A percentile compares a stretch with the other conserved stretches of the same genome.
These are phyloP conservation scores for Tapirus indicus DNA, from an alignment of 2,797 vertebrate species.

Conservation along the genomic window DNA sequence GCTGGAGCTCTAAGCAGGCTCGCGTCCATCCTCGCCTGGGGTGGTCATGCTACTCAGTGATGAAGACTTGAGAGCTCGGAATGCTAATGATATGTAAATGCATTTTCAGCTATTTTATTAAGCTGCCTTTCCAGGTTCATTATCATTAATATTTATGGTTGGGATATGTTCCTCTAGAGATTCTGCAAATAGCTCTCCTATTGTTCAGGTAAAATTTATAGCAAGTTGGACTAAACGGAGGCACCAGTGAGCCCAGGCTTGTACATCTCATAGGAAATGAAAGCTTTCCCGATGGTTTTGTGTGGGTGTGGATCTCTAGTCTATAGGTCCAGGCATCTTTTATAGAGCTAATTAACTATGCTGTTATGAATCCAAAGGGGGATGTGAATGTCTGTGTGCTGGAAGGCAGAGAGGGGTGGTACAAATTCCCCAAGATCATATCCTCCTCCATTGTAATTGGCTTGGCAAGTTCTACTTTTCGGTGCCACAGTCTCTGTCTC, in stretches of 20 bases:
- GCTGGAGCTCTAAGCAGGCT: neutral
- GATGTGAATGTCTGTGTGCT: neutral
- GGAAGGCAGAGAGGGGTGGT: neutral
- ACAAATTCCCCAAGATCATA: neutral
- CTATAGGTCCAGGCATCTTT: neutral
- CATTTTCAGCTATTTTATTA: constrained; percentile 67
- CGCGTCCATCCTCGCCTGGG: neutral
- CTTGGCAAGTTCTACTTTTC: neutral
- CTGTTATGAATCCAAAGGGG: neutral
- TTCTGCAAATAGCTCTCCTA: constrained; percentile 34
- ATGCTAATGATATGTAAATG: constrained; percentile 43
- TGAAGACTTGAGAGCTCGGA: neutral
- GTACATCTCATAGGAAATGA: neutral
- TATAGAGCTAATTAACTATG: neutral
- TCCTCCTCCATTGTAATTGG: neutral
- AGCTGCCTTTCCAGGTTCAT: constrained; percentile 60
- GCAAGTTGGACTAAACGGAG: neutral
- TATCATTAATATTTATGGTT: constrained; percentile 53
- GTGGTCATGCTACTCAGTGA: neutral
- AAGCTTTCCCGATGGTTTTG: neutral
- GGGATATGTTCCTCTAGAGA: constrained; percentile 65
- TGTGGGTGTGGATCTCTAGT: neutral
- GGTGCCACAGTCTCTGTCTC: neutral
- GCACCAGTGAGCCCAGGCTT: neutral
- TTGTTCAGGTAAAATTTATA: constrained; percentile 66